Conservation (phyloP, 2,797 vertebrate species). For the Pseudochirops corinnae region DNA sequence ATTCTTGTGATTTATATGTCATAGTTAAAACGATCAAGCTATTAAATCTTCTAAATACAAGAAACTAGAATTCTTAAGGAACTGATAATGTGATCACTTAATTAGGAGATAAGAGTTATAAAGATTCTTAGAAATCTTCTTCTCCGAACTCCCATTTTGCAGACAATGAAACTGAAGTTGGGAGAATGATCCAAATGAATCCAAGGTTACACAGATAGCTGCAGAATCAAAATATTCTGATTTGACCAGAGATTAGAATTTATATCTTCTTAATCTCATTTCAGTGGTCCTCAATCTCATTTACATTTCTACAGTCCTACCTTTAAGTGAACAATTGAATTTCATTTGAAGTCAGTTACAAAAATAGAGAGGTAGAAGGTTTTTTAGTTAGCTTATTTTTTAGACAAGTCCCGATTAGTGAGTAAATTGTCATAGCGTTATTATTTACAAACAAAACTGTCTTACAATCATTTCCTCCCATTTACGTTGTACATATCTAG, state of each 20-base stretch:
- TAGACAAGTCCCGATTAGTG: conserved; percentile 45
- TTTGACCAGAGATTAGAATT: neutral
- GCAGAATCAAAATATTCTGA: neutral
- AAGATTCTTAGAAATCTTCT: neutral
- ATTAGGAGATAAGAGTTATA: conserved; percentile 28
- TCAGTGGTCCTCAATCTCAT: neutral
- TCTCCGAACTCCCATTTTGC: conserved; percentile 25
- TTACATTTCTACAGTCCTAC: neutral
- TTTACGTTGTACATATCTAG: neutral
- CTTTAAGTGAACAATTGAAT: conserved; percentile 40
- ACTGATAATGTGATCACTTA: neutral
- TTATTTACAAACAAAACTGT: neutral
- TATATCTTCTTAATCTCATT: neutral
- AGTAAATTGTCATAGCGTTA: neutral
- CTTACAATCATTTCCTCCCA: neutral
- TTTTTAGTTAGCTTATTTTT: conserved; percentile 47
- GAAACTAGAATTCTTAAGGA: conserved; percentile 7
- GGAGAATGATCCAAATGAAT: neutral
- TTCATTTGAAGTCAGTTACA: conserved; percentile 8
- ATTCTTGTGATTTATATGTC: conserved; percentile 27
- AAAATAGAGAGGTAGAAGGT: conserved; percentile 18
- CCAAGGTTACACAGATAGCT: neutral
- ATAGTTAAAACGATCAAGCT: conserved; percentile 42
- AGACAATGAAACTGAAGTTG: conserved; percentile 4
- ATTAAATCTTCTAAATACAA: conserved; percentile 15